These are phyloP conservation scores for western clawed frog (Xenopus tropicalis) DNA, from an alignment of 2,113 vertebrate species.

Conservation along the genomic window DNA sequence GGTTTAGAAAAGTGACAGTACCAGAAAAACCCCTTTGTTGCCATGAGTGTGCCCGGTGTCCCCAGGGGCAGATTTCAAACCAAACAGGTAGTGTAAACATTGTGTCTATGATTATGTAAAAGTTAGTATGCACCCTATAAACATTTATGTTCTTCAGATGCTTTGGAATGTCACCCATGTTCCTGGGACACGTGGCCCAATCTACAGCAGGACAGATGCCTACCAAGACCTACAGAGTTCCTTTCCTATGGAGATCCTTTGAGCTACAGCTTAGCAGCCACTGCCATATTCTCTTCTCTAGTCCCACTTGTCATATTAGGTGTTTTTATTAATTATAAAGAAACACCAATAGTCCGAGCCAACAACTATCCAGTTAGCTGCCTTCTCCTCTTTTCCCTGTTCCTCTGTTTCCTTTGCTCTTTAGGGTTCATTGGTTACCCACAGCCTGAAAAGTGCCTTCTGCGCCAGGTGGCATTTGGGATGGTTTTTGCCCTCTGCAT, in stretches of 20 bases:
- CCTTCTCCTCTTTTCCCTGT: conserved; percentile 55
- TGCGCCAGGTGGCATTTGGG: conserved; percentile 56
- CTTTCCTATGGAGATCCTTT: conserved; percentile 55
- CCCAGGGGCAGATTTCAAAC: background rate
- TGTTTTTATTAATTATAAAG: conserved; percentile 48
- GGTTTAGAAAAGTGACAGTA: background rate
- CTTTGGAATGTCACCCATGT: conserved; percentile 52
- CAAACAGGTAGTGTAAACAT: background rate
- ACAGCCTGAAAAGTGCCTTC: conserved; percentile 50
- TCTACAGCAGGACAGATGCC: conserved; percentile 53
- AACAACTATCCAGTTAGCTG: conserved; percentile 60
- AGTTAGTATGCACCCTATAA: too few relatives aligned
- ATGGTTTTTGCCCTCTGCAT: conserved; percentile 57
- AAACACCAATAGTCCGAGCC: conserved; percentile 53
- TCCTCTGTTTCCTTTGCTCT: conserved; percentile 56
- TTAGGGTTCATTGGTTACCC: conserved; percentile 57
- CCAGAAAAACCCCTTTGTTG: background rate
- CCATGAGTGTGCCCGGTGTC: background rate
- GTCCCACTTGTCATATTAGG: conserved; percentile 44
- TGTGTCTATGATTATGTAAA: background rate
- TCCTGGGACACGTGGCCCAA: conserved; percentile 55
- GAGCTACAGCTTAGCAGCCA: conserved; percentile 47
- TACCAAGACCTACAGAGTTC: conserved; percentile 55
- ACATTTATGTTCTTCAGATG: conserved; percentile 43
- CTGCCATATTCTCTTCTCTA: conserved; percentile 50